Evolutionary conservation across 2,113 vertebrate genomes (phyloP), one percentile per base, ranked within the genome.

Genomic region (Lagopus leucura): DNA sequence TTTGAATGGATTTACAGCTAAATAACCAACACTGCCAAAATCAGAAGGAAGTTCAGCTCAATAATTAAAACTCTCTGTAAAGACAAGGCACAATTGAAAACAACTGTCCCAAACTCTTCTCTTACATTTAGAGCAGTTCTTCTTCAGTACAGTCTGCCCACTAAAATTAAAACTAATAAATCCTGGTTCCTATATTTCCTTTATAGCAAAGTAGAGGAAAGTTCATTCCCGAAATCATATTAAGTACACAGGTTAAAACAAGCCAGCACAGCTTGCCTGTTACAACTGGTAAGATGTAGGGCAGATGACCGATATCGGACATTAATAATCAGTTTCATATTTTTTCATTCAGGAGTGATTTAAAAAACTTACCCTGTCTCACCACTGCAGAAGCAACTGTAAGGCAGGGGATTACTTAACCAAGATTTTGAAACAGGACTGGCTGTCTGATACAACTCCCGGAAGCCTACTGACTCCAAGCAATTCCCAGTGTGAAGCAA

Each of bases 261-360:
- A 90, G 82, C 65, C 79, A 94, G 82, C 54, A 89, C 82, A 91
- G 79, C 78, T 66, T 19, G 52, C 82, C 77, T 71, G 19, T 40
- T 42, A 0, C 2, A 81, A 47, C 54, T 82, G 38, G 5, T 19
- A 27, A 60, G 61, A 54, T 0, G 1, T 65, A 86, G 64, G 71
- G 77, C 15, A 6, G 2, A 88, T 15, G 50, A 47, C 71, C 71
- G 2, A 74, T 6, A 40, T 43, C 60, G 77, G 78, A 50, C 38
- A 19, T 36, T 43, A 77, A 40, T 34, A 28, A 67, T 14, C 63
- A 64, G 19, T 2, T 86, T 42, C 4, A 3, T 24, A 45, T 38
- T 40, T 67, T 8, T 71, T 60, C 18, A 52, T 27, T 71, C 36
- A 63, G 69, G 52, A 67, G 27, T 7, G 65, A 55, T 57, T 79